Evolutionary conservation across 1,140 invertebrate species (phyloP), one percentile per base, ranked within the genome.

Genomic region (Anastrepha obliqua): DNA sequence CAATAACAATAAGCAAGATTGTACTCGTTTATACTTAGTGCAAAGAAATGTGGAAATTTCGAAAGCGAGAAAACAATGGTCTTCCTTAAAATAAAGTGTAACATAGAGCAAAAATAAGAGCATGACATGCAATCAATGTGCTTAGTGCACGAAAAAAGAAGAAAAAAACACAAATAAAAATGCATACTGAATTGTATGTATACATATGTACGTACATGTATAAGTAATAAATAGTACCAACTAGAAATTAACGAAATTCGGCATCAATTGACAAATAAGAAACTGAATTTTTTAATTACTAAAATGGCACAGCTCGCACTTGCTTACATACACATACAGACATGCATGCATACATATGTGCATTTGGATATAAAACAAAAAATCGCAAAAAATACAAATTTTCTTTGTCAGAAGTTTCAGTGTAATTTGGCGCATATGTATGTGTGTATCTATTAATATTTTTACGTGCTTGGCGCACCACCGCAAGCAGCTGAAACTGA

Each of bases 31-130:
- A 39, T 6, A 47, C 51, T 8, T 55, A 74, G 67, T 74, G 20
- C 47, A 81, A 81, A 11, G n/a, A 55, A 55, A 81, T 81, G 11
- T 81, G 47, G n/a, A 81, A 55, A 55, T 81, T 62, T 51, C 29
- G 47, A 81, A 81, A 55, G 74, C 74, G 74, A 58, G 47, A 81
- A 81, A 81, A 81, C 74, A 81, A 81, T 81, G 74, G 74, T 81
- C 74, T 81, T 81, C 74, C 74, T 81, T 81, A 81, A 81, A 81
- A 58, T 81, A 81, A 81, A 81, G 0, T 81, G 44, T 20, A 81
- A 74, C 42, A 47, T 74, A 81, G 20, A 55, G 42, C 15, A 55
- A 78, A 17, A 67, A n/a, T 78, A 78, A 78, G 47, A 39, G 74
- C 74, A 78, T 78, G 9, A 42, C 17, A 74, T 42, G 42, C 74